These are phyloP conservation scores for Sebastes jordani DNA, from an alignment of 2,797 vertebrate genomes.

Conservation along the genomic window DNA sequence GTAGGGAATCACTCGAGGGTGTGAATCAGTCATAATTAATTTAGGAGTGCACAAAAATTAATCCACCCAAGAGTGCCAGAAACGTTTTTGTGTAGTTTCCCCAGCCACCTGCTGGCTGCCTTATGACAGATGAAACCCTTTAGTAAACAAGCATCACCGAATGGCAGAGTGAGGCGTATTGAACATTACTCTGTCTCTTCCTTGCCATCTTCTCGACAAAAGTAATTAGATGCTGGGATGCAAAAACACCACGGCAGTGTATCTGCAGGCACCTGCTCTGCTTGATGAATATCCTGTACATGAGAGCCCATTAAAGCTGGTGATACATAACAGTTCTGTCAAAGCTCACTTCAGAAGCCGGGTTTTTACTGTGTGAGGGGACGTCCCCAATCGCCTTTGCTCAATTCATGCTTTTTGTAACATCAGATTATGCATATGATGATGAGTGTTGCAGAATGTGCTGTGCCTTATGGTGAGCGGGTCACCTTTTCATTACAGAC, in stretches of 20 bases:
- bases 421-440: constrained; percentile 23
- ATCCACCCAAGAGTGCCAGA: constrained; percentile 55
- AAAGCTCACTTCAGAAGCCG: constrained; percentile 51
- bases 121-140: constrained; percentile 66
- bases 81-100: constrained; percentile 60
- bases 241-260: constrained; percentile 50
- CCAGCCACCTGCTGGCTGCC: constrained; percentile 69
- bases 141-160: constrained; percentile 70
- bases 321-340: constrained; percentile 56
- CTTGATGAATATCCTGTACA: constrained; percentile 71
- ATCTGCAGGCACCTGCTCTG: constrained; percentile 68
- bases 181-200: constrained; percentile 51
- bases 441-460: not conserved
- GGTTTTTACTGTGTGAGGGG: constrained; percentile 14
- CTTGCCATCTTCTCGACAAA: constrained; percentile 53
- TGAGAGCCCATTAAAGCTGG: constrained; percentile 67
- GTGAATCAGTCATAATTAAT: constrained; percentile 68
- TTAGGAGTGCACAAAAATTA: constrained; percentile 62
- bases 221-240: constrained; percentile 75
- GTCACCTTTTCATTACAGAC: constrained; percentile 10
- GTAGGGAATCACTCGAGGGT: constrained; percentile 56
- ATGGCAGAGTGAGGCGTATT: constrained; percentile 57
- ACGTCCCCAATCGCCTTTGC: not conserved
- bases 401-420: constrained; percentile 6
- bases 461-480: not conserved